These are phyloP conservation scores for Coccyzus lansbergi DNA, from an alignment of 2,797 vertebrate genomes.

Conservation along the genomic window DNA sequence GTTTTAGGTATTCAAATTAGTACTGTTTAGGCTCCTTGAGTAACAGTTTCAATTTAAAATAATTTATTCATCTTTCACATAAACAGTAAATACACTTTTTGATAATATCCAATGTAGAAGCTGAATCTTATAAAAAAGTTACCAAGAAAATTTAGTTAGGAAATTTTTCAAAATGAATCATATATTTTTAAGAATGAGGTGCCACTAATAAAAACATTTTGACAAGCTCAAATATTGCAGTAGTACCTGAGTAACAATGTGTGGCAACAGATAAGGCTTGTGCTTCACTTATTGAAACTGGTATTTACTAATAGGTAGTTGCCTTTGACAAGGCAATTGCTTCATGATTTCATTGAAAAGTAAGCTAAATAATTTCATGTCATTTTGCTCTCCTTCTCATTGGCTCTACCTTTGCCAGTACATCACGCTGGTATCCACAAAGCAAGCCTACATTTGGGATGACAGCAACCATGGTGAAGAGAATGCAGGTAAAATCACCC, in stretches of 20 bases:
- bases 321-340: not conserved
- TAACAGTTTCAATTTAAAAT: not conserved
- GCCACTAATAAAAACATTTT: not conserved
- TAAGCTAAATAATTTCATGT: not conserved
- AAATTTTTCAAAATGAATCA: not conserved
- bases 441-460: not conserved
- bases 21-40: not conserved
- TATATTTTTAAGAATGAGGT: not conserved
- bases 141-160: not conserved
- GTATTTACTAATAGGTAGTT: not conserved
- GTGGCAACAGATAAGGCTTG: not conserved
- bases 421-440: not conserved
- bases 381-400: not conserved
- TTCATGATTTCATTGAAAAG: not conserved
- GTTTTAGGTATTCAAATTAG: not conserved
- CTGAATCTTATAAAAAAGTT: not conserved
- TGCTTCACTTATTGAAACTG: not conserved
- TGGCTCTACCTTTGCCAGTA: not conserved
- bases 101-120: not conserved
- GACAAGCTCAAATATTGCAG: not conserved
- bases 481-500: not conserved
- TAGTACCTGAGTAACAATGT: not conserved
- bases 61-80: not conserved
- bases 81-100: not conserved
- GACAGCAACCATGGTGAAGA: not conserved